These are phyloP conservation scores for Rhinichthys osculus DNA, from an alignment of 2,797 vertebrate genomes.

Conservation along the genomic window DNA sequence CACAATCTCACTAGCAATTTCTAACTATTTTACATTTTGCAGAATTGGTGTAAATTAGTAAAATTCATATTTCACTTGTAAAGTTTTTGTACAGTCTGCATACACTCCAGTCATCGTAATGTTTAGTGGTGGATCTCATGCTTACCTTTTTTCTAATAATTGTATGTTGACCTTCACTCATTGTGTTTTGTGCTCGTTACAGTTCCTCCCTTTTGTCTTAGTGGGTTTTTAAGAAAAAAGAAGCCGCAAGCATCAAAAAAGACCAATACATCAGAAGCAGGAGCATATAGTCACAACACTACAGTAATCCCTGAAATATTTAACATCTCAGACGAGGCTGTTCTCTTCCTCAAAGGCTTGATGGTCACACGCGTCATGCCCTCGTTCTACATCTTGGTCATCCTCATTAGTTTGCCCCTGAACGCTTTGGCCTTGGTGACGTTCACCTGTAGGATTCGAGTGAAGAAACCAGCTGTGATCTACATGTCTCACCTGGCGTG, in stretches of 20 bases:
- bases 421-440: conserved; percentile 81
- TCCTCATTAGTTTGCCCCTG: conserved; percentile 83
- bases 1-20: neutral
- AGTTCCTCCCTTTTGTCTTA: too few relatives aligned
- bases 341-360: neutral
- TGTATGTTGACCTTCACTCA: neutral
- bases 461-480: conserved; percentile 84
- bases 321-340: too few relatives aligned
- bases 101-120: neutral
- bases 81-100: neutral
- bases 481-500: conserved; percentile 90
- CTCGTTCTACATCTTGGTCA: too few relatives aligned
- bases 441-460: conserved; percentile 80
- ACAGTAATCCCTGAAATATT: too few relatives aligned
- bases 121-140: neutral
- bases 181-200: neutral
- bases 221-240: too few relatives aligned
- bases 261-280: too few relatives aligned
- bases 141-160: neutral
- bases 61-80: neutral
- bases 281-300: too few relatives aligned
- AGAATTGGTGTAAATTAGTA: neutral
- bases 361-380: neutral
- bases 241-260: too few relatives aligned
- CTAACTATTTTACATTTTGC: neutral